A percentile compares a stretch with the other conserved stretches of the same genome.
These are phyloP conservation scores for Thamnaconus septentrionalis DNA, from an alignment of 2,113 vertebrate species.

Conservation along the genomic window DNA sequence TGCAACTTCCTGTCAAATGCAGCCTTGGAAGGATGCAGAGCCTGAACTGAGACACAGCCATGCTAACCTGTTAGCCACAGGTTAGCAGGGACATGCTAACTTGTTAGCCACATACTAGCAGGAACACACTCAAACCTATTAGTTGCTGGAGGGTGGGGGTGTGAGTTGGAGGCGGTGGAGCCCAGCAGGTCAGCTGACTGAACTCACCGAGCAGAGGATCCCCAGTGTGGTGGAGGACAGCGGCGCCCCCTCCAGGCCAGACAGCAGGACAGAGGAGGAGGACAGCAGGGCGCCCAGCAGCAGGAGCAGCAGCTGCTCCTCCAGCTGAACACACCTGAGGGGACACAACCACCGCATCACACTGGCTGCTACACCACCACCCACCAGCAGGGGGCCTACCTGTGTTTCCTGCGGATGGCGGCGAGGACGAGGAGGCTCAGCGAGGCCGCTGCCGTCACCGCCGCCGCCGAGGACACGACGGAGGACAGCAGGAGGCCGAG, in stretches of 20 bases:
- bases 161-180: not conserved
- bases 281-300: constrained; percentile 89
- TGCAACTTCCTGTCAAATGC: too few species aligned
- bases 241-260: constrained; percentile 86
- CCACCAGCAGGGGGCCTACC: constrained; percentile 66
- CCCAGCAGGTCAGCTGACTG: too few species aligned
- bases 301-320: constrained; percentile 90
- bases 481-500: constrained; percentile 82
- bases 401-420: constrained; percentile 79
- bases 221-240: constrained; percentile 82
- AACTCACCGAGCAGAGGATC: constrained; percentile 89
- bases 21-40: too few species aligned
- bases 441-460: constrained; percentile 33
- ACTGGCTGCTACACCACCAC: too few species aligned
- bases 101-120: too few species aligned
- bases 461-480: constrained; percentile 81
- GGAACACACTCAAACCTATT: too few species aligned
- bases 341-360: too few species aligned
- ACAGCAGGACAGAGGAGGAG: constrained; percentile 87
- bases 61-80: too few species aligned
- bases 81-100: too few species aligned
- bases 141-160: too few species aligned
- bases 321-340: constrained; percentile 13
- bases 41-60: too few species aligned
- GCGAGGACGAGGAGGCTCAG: constrained; percentile 79